phyloP scores from a whole-genome alignment of 1,140 invertebrate genomes.

The Ladona fulva region DNA sequence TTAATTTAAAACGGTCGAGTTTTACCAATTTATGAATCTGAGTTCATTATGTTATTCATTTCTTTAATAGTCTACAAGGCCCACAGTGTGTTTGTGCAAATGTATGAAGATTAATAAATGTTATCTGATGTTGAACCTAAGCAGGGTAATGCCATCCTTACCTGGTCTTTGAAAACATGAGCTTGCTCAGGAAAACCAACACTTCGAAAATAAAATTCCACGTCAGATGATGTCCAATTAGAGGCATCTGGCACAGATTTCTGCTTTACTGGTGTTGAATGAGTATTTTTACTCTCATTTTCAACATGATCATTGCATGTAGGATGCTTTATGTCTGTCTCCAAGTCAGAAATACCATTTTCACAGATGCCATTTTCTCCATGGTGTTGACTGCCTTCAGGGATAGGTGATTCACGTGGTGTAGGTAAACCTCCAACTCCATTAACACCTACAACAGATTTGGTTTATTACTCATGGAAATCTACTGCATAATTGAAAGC shows the following conservation, averaged over 20 bases:
- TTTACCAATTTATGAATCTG: no score
- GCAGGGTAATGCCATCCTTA: no score
- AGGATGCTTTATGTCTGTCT: not conserved
- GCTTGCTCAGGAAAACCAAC: constrained; percentile 64
- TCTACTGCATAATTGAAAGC: no score
- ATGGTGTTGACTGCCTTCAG: constrained; percentile 24
- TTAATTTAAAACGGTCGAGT: no score
- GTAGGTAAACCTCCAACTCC: constrained; percentile 25
- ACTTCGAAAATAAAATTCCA: constrained; percentile 66
- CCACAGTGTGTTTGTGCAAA: no score
- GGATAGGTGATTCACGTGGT: constrained; percentile 27
- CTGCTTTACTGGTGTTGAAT: not conserved
- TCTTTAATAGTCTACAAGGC: no score
- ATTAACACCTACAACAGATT: constrained; percentile 21
- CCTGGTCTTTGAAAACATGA: constrained; percentile 68
- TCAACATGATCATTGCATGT: not conserved
- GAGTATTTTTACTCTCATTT: not conserved
- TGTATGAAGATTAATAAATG: no score
- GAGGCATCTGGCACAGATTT: constrained; percentile 63
- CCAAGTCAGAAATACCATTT: not conserved
- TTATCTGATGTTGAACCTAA: no score
- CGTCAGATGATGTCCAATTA: constrained; percentile 70
- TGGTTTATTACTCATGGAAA: not conserved
- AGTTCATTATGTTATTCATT: no score
- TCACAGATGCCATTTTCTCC: constrained; percentile 10